A percentile compares a stretch with the other conserved stretches of the same genome.
These are phyloP conservation scores for Macrobrachium rosenbergii DNA, from an alignment of 1,140 invertebrate genomes.

Conservation along the genomic window DNA sequence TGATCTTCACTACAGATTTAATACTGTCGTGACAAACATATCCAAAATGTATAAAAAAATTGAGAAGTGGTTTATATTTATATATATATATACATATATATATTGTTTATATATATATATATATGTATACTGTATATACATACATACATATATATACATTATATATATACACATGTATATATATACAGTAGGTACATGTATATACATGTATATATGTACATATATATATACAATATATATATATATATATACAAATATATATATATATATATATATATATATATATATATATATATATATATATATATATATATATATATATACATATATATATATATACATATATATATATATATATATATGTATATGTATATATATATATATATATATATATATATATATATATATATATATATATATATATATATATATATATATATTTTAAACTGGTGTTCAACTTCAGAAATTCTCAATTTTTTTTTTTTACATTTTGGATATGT, in stretches of 20 bases:
- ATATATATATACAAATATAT: constrained; percentile 3
- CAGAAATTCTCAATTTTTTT: no score
- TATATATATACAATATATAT: constrained; percentile 20
- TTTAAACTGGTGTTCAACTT: no score
- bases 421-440: no score
- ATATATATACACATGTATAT: constrained; percentile 16
- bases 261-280: constrained; percentile 5
- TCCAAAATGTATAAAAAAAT: no score
- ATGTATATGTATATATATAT: not conserved
- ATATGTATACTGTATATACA: not conserved
- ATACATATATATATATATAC: not conserved
- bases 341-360: constrained; percentile 1
- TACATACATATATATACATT: not conserved
- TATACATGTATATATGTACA: constrained; percentile 5
- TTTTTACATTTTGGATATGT: no score
- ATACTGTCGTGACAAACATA: not conserved
- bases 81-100: no score
- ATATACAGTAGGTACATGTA: not conserved
- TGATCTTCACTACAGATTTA: no score
- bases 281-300: constrained; percentile 22
- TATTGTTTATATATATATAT: constrained; percentile 15
- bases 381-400: no score
- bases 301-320: constrained; percentile 22
- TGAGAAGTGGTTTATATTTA: no score
- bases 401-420: no score